phyloP scores from a whole-genome alignment of 2,113 vertebrate species.

The Ictalurus punctatus region DNA sequence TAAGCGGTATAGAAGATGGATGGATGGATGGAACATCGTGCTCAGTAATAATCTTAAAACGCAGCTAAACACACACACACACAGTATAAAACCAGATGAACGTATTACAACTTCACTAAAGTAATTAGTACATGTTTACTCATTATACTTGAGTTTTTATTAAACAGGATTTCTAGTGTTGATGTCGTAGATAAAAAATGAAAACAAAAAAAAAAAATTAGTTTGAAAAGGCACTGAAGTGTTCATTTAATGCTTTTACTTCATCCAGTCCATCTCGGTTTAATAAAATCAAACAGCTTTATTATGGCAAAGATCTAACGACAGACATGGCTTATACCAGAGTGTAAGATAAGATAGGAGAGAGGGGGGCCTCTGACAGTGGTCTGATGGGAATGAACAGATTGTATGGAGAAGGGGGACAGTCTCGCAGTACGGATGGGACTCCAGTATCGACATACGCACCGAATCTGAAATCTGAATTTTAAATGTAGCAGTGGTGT shows the following conservation, averaged over 20 bases:
- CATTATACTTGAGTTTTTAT: background rate
- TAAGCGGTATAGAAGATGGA: no score
- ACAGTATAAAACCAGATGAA: background rate
- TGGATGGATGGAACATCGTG: background rate
- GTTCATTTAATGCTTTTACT: background rate
- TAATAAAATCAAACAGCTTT: background rate
- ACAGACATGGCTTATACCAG: background rate
- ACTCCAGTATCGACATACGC: conserved; percentile 65
- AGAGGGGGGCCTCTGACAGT: conserved; percentile 40
- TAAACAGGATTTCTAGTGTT: background rate
- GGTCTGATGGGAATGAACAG: conserved; percentile 54
- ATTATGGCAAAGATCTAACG: background rate
- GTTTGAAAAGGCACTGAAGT: background rate
- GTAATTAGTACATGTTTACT: background rate
- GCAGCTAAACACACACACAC: no score
- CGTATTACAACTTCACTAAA: background rate
- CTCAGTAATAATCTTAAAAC: background rate
- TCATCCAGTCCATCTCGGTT: background rate
- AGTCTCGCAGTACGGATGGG: conserved; percentile 57
- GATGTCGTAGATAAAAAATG: background rate
- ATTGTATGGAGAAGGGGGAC: conserved; percentile 58
- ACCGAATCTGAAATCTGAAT: conserved; percentile 68
- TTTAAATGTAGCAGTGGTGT: conserved; percentile 68
- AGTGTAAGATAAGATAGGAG: conserved; percentile 5
- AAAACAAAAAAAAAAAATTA: background rate